Conservation (phyloP, 2,113 vertebrate genomes). For the Aix galericulata region DNA sequence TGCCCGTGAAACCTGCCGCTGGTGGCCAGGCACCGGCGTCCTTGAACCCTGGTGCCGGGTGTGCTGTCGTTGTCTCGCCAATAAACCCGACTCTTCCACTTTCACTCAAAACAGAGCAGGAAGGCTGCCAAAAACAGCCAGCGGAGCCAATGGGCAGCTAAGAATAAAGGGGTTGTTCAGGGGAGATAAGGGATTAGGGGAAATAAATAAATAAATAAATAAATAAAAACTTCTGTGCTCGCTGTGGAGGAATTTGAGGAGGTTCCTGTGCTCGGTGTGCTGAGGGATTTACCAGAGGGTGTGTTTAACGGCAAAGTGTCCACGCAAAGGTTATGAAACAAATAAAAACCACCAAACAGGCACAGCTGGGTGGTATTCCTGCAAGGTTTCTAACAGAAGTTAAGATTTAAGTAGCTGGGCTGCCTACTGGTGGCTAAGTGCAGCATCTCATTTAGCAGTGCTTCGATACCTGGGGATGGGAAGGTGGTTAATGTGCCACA, state of each 20-base stretch:
- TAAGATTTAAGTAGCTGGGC: not conserved
- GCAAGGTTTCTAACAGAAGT: not conserved
- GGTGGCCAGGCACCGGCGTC: not conserved
- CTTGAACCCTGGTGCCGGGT: not conserved
- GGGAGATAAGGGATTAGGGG: not conserved
- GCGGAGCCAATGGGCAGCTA: not conserved
- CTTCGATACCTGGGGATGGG: not conserved
- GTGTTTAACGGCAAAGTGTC: not conserved
- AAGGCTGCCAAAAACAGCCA: not conserved
- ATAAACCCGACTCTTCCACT: not conserved
- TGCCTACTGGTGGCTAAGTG: not conserved
- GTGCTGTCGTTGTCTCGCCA: not conserved
- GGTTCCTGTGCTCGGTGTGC: not conserved
- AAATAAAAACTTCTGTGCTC: not conserved
- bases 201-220: not conserved
- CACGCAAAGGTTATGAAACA: not conserved
- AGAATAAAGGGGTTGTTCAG: not conserved
- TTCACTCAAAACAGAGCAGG: not conserved
- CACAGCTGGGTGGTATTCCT: not conserved
- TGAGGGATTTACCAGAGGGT: not conserved
- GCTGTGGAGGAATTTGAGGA: not conserved
- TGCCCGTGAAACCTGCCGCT: rapidly evolving
- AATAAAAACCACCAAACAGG: rapidly evolving
- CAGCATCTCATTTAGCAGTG: not conserved
- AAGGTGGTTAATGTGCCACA: not conserved